phyloP scores from a whole-genome alignment of 2,113 vertebrate genomes.

The Corythornis vintsioides region DNA sequence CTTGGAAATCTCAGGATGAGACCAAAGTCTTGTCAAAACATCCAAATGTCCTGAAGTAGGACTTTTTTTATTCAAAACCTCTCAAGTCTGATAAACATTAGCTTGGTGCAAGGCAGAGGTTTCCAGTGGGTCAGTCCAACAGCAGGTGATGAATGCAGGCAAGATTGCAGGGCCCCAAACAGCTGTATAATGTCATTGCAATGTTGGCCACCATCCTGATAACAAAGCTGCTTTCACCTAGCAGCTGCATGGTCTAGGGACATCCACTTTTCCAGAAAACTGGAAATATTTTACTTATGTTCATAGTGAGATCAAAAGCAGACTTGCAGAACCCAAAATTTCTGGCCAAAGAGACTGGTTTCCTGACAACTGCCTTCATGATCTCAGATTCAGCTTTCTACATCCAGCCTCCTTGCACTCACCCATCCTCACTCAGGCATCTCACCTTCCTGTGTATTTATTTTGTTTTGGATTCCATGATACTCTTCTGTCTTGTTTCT shows the following conservation, averaged over 20 bases:
- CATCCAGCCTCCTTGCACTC: not conserved
- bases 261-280: constrained; percentile 40
- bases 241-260: constrained; percentile 52
- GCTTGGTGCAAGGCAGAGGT: not conserved
- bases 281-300: constrained; percentile 46
- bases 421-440: not conserved
- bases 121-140: constrained; percentile 12
- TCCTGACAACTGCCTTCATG: constrained; percentile 16
- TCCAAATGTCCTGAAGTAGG: not conserved
- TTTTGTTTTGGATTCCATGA: not conserved
- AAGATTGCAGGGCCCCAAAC: not conserved
- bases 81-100: constrained; percentile 2
- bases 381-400: not conserved
- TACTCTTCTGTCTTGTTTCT: not conserved
- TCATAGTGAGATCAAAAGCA: constrained; percentile 55
- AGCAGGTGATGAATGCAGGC: constrained; percentile 44
- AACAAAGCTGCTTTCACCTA: constrained; percentile 32
- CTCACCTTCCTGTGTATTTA: not conserved
- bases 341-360: constrained; percentile 23
- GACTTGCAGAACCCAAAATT: constrained; percentile 1
- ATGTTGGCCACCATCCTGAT: constrained; percentile 40
- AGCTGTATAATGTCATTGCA: constrained; percentile 42
- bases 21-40: constrained; percentile 8
- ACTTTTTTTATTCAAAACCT: constrained; percentile 15
- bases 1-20: not conserved